These are phyloP conservation scores for Stomorhina lunata DNA, from an alignment of 2,888 invertebrate species.

Conservation along the genomic window DNA sequence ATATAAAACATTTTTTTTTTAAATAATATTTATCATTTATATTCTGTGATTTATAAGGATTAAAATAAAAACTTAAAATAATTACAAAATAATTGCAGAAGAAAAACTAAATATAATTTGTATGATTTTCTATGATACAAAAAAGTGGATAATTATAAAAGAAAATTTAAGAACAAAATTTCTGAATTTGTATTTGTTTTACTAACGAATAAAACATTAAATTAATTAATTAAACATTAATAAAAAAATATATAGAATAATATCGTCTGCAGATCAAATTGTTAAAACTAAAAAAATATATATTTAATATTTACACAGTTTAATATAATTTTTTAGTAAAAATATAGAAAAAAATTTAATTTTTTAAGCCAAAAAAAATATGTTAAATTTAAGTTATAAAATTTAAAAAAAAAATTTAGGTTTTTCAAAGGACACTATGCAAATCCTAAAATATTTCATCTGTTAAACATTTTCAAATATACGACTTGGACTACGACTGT, in stretches of 20 bases:
- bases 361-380: too few species aligned
- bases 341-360: too few species aligned
- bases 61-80: neutral
- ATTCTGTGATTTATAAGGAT: neutral
- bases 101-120: neutral
- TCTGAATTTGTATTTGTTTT: neutral
- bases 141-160: neutral
- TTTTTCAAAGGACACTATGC: too few species aligned
- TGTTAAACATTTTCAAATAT: too few species aligned
- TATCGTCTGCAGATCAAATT: constrained; percentile 42
- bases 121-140: constrained; percentile 8
- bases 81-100: constrained; percentile 25
- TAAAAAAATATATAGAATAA: constrained; percentile 25
- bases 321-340: neutral
- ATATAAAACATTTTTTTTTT: neutral
- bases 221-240: constrained; percentile 22
- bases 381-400: too few species aligned
- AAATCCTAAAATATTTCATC: too few species aligned
- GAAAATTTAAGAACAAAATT: constrained; percentile 16
- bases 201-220: constrained; percentile 17
- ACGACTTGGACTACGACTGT: too few species aligned
- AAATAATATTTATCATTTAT: constrained; percentile 20
- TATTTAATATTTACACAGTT: constrained; percentile 28
- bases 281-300: neutral
- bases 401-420: too few species aligned